These are phyloP conservation scores for Myathropa florea DNA, from an alignment of 2,888 invertebrate species.

Conservation along the genomic window DNA sequence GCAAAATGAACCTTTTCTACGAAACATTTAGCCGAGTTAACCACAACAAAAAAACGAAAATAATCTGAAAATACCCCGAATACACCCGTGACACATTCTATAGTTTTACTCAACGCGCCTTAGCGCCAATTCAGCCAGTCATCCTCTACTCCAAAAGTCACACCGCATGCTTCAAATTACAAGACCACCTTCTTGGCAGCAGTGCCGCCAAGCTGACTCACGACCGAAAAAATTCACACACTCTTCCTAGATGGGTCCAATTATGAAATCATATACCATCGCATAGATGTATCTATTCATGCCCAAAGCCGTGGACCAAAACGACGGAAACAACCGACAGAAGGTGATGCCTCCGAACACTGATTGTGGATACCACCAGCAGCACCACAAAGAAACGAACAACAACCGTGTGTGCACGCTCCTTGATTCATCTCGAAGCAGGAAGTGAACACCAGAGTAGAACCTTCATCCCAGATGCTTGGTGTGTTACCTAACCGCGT, in stretches of 20 bases:
- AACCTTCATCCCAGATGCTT: slow-evolving; percentile 60
- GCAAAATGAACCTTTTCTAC: not conserved
- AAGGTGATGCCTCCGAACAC: slow-evolving; percentile 7
- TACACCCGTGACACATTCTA: not conserved
- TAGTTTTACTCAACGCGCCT: not conserved
- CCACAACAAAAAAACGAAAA: not conserved
- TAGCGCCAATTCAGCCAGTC: slow-evolving; percentile 1
- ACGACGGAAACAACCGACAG: not conserved
- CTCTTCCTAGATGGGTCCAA: slow-evolving; percentile 23
- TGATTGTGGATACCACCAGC: slow-evolving; percentile 16
- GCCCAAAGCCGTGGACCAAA: not conserved
- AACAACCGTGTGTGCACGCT: slow-evolving; percentile 15
- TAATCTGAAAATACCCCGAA: not conserved
- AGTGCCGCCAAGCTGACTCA: slow-evolving; percentile 29
- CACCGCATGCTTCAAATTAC: slow-evolving; percentile 22
- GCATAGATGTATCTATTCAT: not conserved
- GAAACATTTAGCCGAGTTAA: not conserved
- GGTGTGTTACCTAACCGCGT: slow-evolving; percentile 61
- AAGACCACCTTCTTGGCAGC: slow-evolving; percentile 7
- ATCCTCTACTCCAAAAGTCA: not conserved
- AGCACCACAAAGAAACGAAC: slow-evolving; percentile 7
- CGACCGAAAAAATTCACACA: slow-evolving; percentile 12
- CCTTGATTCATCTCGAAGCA: slow-evolving; percentile 53
- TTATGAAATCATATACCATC: slow-evolving; percentile 18
- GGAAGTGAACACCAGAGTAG: slow-evolving; percentile 64